A percentile compares a stretch with the other conserved stretches of the same genome.
Evolutionary conservation across 2,113 vertebrate genomes (phyloP).

Genomic region (Trichechus manatus): DNA sequence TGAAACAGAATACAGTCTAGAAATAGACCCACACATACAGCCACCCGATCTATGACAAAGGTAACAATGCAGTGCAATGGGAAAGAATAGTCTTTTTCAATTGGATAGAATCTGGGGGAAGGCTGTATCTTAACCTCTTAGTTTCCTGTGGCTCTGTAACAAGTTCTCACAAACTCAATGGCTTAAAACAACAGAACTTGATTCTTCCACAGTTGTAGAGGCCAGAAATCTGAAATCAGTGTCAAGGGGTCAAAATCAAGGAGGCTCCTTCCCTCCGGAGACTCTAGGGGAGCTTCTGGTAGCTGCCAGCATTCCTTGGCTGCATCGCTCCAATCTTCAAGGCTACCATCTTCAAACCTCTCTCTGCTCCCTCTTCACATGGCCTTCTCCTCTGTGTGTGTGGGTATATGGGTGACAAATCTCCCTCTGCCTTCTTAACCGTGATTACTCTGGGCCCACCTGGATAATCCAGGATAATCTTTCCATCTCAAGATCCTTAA

Average conservation of each 20-base stretch:
- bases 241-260: not conserved
- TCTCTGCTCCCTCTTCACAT: not conserved
- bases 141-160: not conserved
- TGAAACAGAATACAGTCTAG: not conserved
- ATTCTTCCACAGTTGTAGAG: not conserved
- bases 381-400: too few species aligned
- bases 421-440: not conserved
- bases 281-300: not conserved
- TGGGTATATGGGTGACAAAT: not conserved
- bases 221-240: not conserved
- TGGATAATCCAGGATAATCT: not conserved
- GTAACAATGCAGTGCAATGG: rapidly evolving
- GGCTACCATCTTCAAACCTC: not conserved
- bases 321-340: not conserved
- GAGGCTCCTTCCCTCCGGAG: not conserved
- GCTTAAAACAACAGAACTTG: not conserved
- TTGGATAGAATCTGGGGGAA: not conserved
- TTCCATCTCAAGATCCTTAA: not conserved
- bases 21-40: not conserved
- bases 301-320: not conserved
- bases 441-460: not conserved
- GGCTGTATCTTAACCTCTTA: not conserved
- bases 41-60: too few species aligned
- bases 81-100: not conserved
- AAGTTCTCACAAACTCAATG: not conserved